Conservation (phyloP, 2,797 vertebrate species). For the Scolopax bukidnonensis region DNA sequence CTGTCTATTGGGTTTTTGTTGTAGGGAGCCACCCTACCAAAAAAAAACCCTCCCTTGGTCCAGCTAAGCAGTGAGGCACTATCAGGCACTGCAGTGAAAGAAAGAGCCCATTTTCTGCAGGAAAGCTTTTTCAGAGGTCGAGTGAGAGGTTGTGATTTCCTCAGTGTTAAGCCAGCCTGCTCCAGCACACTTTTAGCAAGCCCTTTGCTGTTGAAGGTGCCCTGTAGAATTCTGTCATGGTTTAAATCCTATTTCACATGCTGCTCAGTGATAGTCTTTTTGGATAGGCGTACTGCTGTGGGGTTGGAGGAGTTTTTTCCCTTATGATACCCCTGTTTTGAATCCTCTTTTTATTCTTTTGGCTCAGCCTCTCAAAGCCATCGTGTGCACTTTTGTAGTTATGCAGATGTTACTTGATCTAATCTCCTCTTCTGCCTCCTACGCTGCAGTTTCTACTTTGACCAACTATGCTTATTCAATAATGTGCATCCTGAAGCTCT, state of each 20-base stretch:
- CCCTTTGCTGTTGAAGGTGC: background rate
- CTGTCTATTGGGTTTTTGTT: background rate
- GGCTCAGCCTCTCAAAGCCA: background rate
- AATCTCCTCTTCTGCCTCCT: slow-evolving; percentile 3
- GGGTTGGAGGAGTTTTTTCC: background rate
- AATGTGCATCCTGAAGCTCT: background rate
- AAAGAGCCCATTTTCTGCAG: background rate
- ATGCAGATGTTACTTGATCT: slow-evolving; percentile 33
- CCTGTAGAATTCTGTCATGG: background rate
- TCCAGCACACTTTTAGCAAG: background rate
- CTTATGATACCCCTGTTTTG: background rate
- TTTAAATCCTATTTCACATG: background rate
- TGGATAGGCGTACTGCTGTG: background rate
- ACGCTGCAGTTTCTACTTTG: background rate
- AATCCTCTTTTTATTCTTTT: background rate
- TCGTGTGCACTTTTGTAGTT: background rate
- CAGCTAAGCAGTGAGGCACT: background rate
- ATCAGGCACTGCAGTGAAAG: background rate
- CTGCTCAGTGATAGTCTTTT: background rate
- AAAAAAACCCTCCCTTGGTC: rapidly evolving
- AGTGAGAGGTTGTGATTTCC: background rate
- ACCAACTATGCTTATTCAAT: background rate
- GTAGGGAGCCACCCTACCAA: background rate
- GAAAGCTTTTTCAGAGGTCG: background rate
- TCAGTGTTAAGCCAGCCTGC: background rate